Base-by-base conservation (phyloP, 2,113 vertebrate species). In the Centropus bengalensis region DNA sequence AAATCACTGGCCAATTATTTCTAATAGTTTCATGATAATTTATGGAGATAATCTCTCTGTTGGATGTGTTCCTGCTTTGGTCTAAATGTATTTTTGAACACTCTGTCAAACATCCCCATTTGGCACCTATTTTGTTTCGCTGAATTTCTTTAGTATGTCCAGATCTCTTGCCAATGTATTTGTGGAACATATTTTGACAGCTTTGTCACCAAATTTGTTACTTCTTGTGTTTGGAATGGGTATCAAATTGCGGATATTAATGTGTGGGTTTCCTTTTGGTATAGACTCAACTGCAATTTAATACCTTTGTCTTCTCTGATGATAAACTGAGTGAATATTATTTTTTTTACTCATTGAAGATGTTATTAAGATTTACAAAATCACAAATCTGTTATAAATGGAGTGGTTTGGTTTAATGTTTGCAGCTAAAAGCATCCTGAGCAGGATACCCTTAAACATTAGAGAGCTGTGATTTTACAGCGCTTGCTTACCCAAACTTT, bases 151-250 rank as follows among this genome's bases (percentile, higher is more conserved):
- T 97, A 97, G 88, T 97, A 97, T 98, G 97, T 97, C 98, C 96
- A 96, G 93, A 98, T 98, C 96, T 96, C 98, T 98, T 98, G 98
- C 98, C 98, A 98, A 97, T 95, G 95, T 98, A 97, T 97, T 98
- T 98, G 97, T 42, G 26, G 98, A 98, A 98, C 98, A 98, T 98
- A 98, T 98, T 98, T 98, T 98, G 98, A 98, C 98, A 98, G 97
- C 89, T 98, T 97, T 98, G 96, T 97, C 95, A 96, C 97, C 97
- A 97, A 98, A 98, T 98, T 98, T 98, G 97, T 98, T 98, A 97
- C 96, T 98, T 81, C 95, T 97, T 97, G 95, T 97, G 92, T 97
- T 97, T 98, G 97, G 97, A 98, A 97, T 91, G 93, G 66, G 96
- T 97, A 97, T 97, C 94, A 90, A 97, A 97, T 97, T 96, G 92